phyloP scores from a whole-genome alignment of 2,888 invertebrate genomes.

The Sepiola atlantica region DNA sequence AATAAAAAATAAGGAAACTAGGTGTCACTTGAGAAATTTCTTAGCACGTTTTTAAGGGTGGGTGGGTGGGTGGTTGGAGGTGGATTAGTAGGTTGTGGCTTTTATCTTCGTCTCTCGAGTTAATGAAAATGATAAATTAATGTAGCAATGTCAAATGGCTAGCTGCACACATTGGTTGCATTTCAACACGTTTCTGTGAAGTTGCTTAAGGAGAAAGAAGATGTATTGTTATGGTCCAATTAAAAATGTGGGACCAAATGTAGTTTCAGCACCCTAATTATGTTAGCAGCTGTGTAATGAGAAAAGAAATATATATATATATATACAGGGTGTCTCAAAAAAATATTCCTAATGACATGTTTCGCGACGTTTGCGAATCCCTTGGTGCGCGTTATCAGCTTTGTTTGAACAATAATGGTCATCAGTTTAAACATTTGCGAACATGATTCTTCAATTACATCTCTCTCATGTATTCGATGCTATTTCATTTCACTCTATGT shows the following conservation, averaged over 20 bases:
- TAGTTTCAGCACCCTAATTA: too few relatives aligned
- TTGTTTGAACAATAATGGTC: too few relatives aligned
- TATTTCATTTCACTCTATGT: too few relatives aligned
- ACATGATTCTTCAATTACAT: too few relatives aligned
- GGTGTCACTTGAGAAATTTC: conserved; percentile 6
- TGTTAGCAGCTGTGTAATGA: too few relatives aligned
- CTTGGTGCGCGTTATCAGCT: too few relatives aligned
- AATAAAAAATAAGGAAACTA: not conserved
- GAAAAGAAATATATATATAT: too few relatives aligned
- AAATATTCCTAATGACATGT: too few relatives aligned
- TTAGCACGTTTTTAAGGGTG: not conserved
- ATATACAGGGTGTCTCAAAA: too few relatives aligned
- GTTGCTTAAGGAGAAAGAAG: not conserved
- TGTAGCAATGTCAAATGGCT: conserved; percentile 22
- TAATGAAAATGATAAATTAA: conserved; percentile 20
- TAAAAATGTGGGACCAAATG: not conserved
- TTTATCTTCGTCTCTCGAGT: not conserved
- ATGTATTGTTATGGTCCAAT: not conserved
- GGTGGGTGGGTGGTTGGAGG: not conserved
- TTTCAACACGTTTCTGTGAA: not conserved
- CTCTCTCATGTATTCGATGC: too few relatives aligned
- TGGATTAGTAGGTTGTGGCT: not conserved
- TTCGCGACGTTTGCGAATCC: too few relatives aligned
- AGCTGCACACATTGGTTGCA: not conserved
- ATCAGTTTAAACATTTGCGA: too few relatives aligned